Evolutionary conservation across 1,140 invertebrate genomes (phyloP), one percentile per base, ranked within the genome.

Genomic region (Potamilus streckersoni): DNA sequence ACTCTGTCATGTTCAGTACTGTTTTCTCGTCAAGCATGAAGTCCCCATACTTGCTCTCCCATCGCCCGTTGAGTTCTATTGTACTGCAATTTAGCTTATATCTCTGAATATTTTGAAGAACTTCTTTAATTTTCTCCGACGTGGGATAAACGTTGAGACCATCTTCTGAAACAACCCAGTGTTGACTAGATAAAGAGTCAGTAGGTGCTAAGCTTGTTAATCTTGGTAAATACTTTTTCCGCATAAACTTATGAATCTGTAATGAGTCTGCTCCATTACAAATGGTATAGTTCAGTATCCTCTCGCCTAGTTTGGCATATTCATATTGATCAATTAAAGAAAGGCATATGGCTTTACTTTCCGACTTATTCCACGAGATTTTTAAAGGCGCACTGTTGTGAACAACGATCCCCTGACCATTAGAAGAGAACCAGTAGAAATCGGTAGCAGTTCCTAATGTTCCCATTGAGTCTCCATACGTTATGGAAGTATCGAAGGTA

Each of bases 31-130:
- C 92, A 80, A 97, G 95, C 19, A 89, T 91, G 8, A 95, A 90
- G 55, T 95, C 94, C 2, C 96, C 96, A 81, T 97, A 96, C 82
- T 95, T 95, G 15, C 92, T 92, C 87, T 97, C 95, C 96, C 96
- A 98, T 14, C 94, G 92, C 82, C 97, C 96, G 84, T 97, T 96
- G 64, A 98, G 94, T 90, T 97, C 96, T 16, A 97, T 80, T 79
- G 96, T 94, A 76, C 94, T 94, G 68, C 79, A 80, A 23, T 74
- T 71, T 4, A 82, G 23, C 74, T 78, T 63, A 79, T 75, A 14
- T 4, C 80, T 92, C 12, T 76, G 74, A 4, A 82, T 19, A 20
- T 56, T 68, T 16, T 57, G 72, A 1, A 78, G 79, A 20, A 55
- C 63, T 31, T 71, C 38, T 49, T 49, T 49, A 49, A 8, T 49